phyloP scores from a whole-genome alignment of 1,140 invertebrate species.

The Antheraea mylitta region DNA sequence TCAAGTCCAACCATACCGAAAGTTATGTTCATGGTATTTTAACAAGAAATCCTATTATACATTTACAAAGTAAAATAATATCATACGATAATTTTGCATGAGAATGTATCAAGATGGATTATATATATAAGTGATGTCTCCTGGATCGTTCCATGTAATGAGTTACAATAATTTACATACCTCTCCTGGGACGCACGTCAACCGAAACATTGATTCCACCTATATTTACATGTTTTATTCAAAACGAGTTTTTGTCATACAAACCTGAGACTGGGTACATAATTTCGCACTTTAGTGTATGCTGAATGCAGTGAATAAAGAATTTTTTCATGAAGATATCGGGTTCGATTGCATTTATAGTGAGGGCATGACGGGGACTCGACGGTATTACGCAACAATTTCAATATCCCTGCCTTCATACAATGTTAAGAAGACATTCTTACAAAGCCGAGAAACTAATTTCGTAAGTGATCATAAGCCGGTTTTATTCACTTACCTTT shows the following conservation, averaged over 20 bases:
- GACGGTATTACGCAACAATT: constrained; percentile 9
- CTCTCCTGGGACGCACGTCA: neutral
- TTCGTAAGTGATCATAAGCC: constrained; percentile 70
- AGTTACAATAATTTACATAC: neutral
- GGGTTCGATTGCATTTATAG: constrained; percentile 21
- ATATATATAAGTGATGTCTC: neutral
- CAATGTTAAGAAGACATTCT: constrained; percentile 22
- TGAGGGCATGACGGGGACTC: constrained; percentile 23
- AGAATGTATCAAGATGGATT: constrained; percentile 16
- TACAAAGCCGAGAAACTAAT: constrained; percentile 23
- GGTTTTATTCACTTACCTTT: constrained; percentile 45
- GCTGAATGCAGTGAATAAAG: constrained; percentile 9
- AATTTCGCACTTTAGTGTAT: constrained; percentile 5
- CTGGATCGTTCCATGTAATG: constrained; percentile 9
- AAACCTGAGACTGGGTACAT: neutral
- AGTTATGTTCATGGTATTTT: constrained; percentile 18
- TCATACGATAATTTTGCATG: constrained; percentile 22
- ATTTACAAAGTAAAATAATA: neutral
- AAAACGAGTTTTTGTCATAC: neutral
- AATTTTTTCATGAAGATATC: constrained; percentile 9
- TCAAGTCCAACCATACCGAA: constrained; percentile 26
- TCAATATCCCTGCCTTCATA: constrained; percentile 10
- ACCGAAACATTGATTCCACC: neutral
- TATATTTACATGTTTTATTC: neutral
- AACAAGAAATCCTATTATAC: neutral